phyloP scores from a whole-genome alignment of 1,140 invertebrate species.

The Odontomachus brunneus region DNA sequence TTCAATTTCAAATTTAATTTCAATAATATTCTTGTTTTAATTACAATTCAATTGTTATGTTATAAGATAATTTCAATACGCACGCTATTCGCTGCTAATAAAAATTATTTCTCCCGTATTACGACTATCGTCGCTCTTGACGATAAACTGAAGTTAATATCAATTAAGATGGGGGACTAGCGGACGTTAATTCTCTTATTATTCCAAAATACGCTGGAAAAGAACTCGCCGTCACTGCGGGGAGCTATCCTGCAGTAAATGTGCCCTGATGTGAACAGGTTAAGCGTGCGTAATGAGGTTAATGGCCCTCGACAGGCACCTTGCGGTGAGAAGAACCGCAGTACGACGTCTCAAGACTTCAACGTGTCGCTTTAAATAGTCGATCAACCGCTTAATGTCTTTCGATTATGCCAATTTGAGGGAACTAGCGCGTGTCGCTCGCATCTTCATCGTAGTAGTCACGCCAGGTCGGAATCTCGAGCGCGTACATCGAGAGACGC shows the following conservation, averaged over 20 bases:
- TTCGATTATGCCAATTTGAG: constrained; percentile 59
- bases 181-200: constrained; percentile 17
- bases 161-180: neutral
- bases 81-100: neutral
- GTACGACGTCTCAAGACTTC: constrained; percentile 56
- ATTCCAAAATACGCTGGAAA: constrained; percentile 33
- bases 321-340: constrained; percentile 56
- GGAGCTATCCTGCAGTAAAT: constrained; percentile 7
- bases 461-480: neutral
- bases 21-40: too few relatives aligned
- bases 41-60: too few relatives aligned
- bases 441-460: constrained; percentile 24
- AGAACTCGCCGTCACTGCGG: constrained; percentile 5
- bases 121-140: too few relatives aligned
- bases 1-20: too few relatives aligned
- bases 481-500: constrained; percentile 1
- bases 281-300: constrained; percentile 56
- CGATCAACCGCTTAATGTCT: constrained; percentile 61
- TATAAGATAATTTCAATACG: neutral
- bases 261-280: constrained; percentile 36
- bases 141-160: neutral
- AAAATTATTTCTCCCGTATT: neutral
- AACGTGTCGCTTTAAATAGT: constrained; percentile 63
- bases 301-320: constrained; percentile 53
- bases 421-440: constrained; percentile 33